Percentiles rank a stretch among this genome's conserved stretches.
These are phyloP conservation scores for fruit fly (Drosophila melanogaster) DNA, from an alignment of 1,140 invertebrate species.

Conservation along the genomic window Release_6_plus_ISO1_MT NT_037436.4:21949001-21949500, in stretches of 20 bases:
- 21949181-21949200: constrained; percentile 77
- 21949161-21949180: constrained; percentile 39
- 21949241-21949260: constrained; percentile 82
- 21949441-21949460: constrained; percentile 26
- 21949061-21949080: constrained; percentile 75
- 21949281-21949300: constrained; percentile 83
- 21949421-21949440: constrained; percentile 23
- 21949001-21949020: constrained; percentile 81
- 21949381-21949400: constrained; percentile 68
- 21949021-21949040: constrained; percentile 74
- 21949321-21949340: constrained; percentile 84
- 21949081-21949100: constrained; percentile 69
- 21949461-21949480: constrained; percentile 40
- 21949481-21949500: constrained; percentile 31
- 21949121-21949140: constrained; percentile 71
- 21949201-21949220: constrained; percentile 82
- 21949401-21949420: constrained; percentile 68
- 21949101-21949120: constrained; percentile 76
- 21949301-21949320: constrained; percentile 81
- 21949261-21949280: constrained; percentile 76
- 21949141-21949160: constrained; percentile 57
- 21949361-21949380: constrained; percentile 35
- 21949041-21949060: constrained; percentile 79
- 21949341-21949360: constrained; percentile 34
- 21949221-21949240: constrained; percentile 75